Percentiles rank a stretch among this genome's conserved stretches.
Conservation (phyloP, 2,888 invertebrate genomes). For the Sericinus montela region DNA sequence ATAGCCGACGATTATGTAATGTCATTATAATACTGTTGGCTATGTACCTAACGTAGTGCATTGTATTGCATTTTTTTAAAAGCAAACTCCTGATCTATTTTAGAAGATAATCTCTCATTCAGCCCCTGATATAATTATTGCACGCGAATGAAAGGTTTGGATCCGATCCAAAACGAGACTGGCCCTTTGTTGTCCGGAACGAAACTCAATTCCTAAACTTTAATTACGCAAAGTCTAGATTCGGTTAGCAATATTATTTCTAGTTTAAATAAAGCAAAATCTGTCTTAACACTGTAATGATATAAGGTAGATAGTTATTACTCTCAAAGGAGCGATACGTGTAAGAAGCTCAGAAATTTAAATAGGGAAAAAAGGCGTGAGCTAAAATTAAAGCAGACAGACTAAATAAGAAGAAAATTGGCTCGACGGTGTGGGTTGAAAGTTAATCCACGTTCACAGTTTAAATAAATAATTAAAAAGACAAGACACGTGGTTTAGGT, state of each 20-base stretch:
- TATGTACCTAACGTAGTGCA: too few relatives aligned
- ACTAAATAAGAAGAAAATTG: not conserved
- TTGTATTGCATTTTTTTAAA: too few relatives aligned
- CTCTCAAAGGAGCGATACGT: not conserved
- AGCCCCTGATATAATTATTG: constrained; percentile 55
- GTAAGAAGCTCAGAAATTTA: constrained; percentile 1
- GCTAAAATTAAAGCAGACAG: constrained; percentile 1
- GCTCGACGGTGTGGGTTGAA: too few relatives aligned
- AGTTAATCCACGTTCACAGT: too few relatives aligned
- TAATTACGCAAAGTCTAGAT: constrained; percentile 25
- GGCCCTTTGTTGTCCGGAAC: constrained; percentile 27
- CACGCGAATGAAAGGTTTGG: constrained; percentile 51
- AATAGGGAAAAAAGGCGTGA: constrained; percentile 1
- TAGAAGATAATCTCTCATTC: constrained; percentile 51
- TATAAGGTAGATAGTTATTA: constrained; percentile 13
- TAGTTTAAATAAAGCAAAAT: constrained; percentile 19
- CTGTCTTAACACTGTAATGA: constrained; percentile 2
- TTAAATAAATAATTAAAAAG: too few relatives aligned
- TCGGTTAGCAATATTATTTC: constrained; percentile 14
- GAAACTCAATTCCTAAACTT: constrained; percentile 37
- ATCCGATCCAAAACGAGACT: constrained; percentile 37
- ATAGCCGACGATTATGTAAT: too few relatives aligned
- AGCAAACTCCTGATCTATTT: not conserved
- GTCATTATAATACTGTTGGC: too few relatives aligned
- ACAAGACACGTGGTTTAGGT: too few relatives aligned